These are phyloP conservation scores for Heliconius charithonia DNA, from an alignment of 2,888 invertebrate species.

Conservation along the genomic window DNA sequence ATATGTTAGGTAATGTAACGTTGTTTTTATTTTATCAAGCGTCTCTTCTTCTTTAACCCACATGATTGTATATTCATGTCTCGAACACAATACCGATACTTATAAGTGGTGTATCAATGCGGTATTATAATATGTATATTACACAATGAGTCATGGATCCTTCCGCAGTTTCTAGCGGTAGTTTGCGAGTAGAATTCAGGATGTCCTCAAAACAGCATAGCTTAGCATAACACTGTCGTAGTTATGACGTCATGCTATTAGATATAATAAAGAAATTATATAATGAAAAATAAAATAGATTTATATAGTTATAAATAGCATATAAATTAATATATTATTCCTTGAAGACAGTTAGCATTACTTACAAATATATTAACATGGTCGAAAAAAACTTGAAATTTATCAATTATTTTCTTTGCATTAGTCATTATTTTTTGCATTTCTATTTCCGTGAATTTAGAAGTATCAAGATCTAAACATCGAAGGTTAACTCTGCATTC, in stretches of 20 bases:
- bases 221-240: slow-evolving; percentile 19
- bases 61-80: slow-evolving; percentile 43
- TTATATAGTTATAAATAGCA: too few species aligned
- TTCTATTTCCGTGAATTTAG: too few species aligned
- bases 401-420: too few species aligned
- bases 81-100: slow-evolving; percentile 39
- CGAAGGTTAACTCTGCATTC: too few species aligned
- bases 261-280: too few species aligned
- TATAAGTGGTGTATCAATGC: slow-evolving; percentile 33
- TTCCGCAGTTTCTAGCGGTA: slow-evolving; percentile 43
- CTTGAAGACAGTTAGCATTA: too few species aligned
- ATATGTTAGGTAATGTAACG: not conserved
- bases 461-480: too few species aligned
- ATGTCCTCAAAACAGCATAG: slow-evolving; percentile 2
- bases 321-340: too few species aligned
- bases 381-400: too few species aligned
- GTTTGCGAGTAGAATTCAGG: slow-evolving; percentile 36
- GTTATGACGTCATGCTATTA: slow-evolving; percentile 12
- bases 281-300: too few species aligned
- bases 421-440: too few species aligned
- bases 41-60: slow-evolving; percentile 30
- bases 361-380: too few species aligned
- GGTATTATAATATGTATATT: slow-evolving; percentile 34
- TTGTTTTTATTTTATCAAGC: not conserved
- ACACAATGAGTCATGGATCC: slow-evolving; percentile 42